Evolutionary conservation across 2,797 vertebrate genomes (phyloP).

Genomic region (Yasuhikotakia modesta): DNA sequence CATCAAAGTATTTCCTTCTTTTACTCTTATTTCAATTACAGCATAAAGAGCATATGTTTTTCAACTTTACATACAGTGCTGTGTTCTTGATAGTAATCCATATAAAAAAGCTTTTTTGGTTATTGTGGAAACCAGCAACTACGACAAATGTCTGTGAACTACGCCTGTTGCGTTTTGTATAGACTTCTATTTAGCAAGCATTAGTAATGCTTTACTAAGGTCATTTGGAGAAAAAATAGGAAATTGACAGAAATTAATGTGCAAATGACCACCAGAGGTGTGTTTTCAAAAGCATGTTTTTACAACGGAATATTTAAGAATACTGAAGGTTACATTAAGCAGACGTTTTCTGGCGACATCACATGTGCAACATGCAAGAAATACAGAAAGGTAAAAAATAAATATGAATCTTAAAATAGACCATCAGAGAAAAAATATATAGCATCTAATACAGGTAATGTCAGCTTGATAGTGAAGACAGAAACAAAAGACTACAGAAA

Average conservation of each 20-base stretch:
- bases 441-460: too few relatives aligned
- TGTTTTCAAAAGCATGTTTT: slow-evolving; percentile 43
- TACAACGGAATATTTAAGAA: slow-evolving; percentile 14
- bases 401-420: too few relatives aligned
- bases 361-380: slow-evolving; percentile 21
- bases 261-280: slow-evolving; percentile 27
- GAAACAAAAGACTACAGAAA: not conserved
- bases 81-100: slow-evolving; percentile 4
- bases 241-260: slow-evolving; percentile 45
- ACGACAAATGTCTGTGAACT: slow-evolving; percentile 22
- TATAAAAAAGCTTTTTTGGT: not conserved
- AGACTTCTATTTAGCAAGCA: slow-evolving; percentile 43
- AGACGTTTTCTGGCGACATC: slow-evolving; percentile 44
- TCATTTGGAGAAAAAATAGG: not conserved
- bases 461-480: not conserved
- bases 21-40: not conserved
- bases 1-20: too few relatives aligned
- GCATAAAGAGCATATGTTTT: slow-evolving; percentile 7
- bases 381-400: not conserved
- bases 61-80: not conserved
- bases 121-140: not conserved
- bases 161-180: slow-evolving; percentile 8
- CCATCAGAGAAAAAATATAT: too few relatives aligned
- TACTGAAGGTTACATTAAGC: slow-evolving; percentile 21
- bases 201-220: slow-evolving; percentile 42